Percentiles rank a stretch among this genome's conserved stretches.
phyloP scores from a whole-genome alignment of 2,113 vertebrate genomes.

The Paedocypris sp. region DNA sequence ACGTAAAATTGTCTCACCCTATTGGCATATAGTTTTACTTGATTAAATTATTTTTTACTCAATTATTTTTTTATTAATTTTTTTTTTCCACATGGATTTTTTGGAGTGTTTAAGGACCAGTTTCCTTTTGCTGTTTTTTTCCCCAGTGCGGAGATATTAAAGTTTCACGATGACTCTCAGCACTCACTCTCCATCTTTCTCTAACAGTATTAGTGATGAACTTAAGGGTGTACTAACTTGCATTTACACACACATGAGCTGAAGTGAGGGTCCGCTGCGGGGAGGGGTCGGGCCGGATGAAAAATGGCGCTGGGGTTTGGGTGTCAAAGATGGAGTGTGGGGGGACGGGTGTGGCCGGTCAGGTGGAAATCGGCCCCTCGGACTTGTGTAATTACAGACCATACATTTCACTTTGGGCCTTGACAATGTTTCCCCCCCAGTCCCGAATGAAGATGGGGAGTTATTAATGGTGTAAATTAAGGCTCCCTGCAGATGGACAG shows the following conservation, averaged over 20 bases:
- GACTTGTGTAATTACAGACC: slow-evolving; percentile 62
- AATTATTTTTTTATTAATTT: no score
- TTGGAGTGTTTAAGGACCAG: slow-evolving; percentile 57
- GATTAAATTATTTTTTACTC: no score
- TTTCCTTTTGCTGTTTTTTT: slow-evolving; percentile 52
- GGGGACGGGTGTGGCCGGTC: slow-evolving; percentile 46
- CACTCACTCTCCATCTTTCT: background rate
- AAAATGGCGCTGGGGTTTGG: slow-evolving; percentile 56
- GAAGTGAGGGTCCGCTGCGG: slow-evolving; percentile 27
- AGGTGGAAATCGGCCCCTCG: slow-evolving; percentile 59
- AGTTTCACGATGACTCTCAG: slow-evolving; percentile 37
- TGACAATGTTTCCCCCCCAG: slow-evolving; percentile 59
- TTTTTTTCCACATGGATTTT: no score
- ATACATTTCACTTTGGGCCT: slow-evolving; percentile 69
- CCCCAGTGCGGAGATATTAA: slow-evolving; percentile 46
- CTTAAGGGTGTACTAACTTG: slow-evolving; percentile 22
- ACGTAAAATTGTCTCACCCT: no score
- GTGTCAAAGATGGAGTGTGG: slow-evolving; percentile 31
- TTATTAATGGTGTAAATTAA: slow-evolving; percentile 53
- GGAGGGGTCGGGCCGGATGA: slow-evolving; percentile 47
- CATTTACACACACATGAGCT: slow-evolving; percentile 24
- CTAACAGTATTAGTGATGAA: slow-evolving; percentile 45
- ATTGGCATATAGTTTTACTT: no score
- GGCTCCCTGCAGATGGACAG: slow-evolving; percentile 47
- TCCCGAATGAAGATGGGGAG: slow-evolving; percentile 47